These are phyloP conservation scores for Diabrotica virgifera DNA, from an alignment of 1,140 invertebrate genomes.

Conservation along the genomic window DNA sequence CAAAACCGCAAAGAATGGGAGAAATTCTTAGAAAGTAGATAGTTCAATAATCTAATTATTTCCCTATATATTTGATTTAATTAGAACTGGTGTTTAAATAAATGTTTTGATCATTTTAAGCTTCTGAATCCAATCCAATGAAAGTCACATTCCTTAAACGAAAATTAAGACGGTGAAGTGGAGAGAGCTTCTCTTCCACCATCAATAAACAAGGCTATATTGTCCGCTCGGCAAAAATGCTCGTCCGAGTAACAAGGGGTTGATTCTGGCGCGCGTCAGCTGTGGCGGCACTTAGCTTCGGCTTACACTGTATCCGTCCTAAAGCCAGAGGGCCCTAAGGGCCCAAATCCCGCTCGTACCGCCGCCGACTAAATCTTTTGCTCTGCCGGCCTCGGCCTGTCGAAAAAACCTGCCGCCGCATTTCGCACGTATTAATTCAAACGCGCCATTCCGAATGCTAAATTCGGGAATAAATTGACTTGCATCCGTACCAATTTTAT, in stretches of 20 bases:
- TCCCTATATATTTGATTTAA: background rate
- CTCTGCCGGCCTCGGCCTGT: conserved; percentile 24
- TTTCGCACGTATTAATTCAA: conserved; percentile 37
- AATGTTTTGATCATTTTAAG: too few species aligned
- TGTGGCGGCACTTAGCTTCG: conserved; percentile 29
- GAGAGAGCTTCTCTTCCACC: conserved; percentile 4
- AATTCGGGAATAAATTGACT: conserved; percentile 26
- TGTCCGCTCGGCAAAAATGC: conserved; percentile 19
- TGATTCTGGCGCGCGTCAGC: conserved; percentile 29
- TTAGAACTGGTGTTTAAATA: background rate
- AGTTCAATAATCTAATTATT: too few species aligned
- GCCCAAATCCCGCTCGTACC: conserved; percentile 11
- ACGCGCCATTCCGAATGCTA: conserved; percentile 29
- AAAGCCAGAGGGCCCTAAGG: conserved; percentile 17
- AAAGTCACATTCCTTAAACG: conserved; percentile 7
- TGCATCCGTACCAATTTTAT: conserved; percentile 19
- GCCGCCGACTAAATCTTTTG: conserved; percentile 28
- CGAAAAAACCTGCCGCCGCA: conserved; percentile 34
- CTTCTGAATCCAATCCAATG: conserved; percentile 2
- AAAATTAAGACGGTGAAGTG: conserved; percentile 2
- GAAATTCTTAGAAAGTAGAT: too few species aligned
- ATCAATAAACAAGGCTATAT: conserved; percentile 16
- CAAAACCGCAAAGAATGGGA: too few species aligned
- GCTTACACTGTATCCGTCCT: conserved; percentile 20
- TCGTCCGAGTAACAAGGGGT: conserved; percentile 24